These are phyloP conservation scores for Enteromius radiatus DNA, from an alignment of 2,797 vertebrate species.

Conservation along the genomic window DNA sequence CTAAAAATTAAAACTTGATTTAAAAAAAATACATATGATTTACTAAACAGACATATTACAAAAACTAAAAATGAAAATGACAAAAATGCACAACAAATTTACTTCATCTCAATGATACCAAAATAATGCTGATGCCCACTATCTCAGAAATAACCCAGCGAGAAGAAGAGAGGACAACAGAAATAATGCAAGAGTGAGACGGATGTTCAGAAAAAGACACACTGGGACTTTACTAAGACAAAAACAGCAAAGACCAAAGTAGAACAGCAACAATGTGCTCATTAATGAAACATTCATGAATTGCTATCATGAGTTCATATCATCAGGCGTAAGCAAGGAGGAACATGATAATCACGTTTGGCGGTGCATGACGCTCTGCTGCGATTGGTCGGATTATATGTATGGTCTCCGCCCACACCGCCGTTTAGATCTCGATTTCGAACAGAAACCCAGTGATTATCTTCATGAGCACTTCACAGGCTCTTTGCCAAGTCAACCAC, in stretches of 20 bases:
- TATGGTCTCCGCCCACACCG: neutral
- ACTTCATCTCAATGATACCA: too few species aligned
- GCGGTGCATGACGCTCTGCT: neutral
- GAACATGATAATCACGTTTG: conserved; percentile 3
- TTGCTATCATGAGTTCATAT: neutral
- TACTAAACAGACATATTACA: neutral
- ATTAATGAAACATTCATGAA: conserved; percentile 50
- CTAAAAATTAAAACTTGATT: neutral
- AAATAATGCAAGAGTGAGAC: neutral
- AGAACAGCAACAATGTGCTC: conserved; percentile 44
- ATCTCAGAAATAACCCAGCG: neutral
- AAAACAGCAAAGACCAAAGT: conserved; percentile 22
- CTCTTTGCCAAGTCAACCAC: neutral
- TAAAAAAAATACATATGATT: neutral
- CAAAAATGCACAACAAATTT: neutral
- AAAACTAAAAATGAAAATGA: neutral
- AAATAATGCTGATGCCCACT: neutral
- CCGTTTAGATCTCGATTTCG: neutral
- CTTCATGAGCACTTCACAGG: conserved; percentile 35
- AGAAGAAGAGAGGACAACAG: neutral
- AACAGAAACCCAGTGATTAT: conserved; percentile 48
- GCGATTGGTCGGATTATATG: neutral
- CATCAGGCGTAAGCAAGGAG: neutral
- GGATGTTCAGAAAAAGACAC: neutral
- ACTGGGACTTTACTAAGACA: conserved; percentile 8